Conservation (phyloP, 2,797 vertebrate genomes). For the Chelmon rostratus region DNA sequence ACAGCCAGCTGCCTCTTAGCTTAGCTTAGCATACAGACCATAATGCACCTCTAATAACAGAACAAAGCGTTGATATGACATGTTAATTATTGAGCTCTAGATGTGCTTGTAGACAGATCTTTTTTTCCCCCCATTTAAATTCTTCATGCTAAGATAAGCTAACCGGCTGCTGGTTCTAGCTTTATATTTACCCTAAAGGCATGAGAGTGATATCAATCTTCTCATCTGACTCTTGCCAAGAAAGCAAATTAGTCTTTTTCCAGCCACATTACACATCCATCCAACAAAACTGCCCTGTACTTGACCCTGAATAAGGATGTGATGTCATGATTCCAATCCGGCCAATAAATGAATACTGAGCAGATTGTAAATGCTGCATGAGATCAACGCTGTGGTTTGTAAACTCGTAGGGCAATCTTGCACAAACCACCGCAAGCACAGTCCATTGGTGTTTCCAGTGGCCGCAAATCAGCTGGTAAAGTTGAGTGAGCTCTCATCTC, state of each 20-base stretch:
- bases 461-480: not conserved
- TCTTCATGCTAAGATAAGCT: not conserved
- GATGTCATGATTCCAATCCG: not conserved
- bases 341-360: not conserved
- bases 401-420: not conserved
- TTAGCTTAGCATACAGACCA: not conserved
- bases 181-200: not conserved
- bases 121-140: too few species aligned
- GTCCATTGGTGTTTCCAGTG: conserved; percentile 1
- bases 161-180: not conserved
- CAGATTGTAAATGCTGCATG: conserved; percentile 3
- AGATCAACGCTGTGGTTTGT: not conserved
- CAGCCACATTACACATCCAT: not conserved
- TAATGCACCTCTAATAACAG: too few species aligned
- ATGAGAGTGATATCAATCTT: not conserved
- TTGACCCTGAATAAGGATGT: not conserved
- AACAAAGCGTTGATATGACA: too few species aligned
- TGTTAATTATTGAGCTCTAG: too few species aligned
- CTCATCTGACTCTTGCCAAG: not conserved
- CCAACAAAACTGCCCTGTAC: not conserved
- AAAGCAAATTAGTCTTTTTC: not conserved
- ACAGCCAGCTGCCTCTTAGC: not conserved
- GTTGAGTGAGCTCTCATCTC: not conserved
- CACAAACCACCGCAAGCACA: conserved; percentile 3
- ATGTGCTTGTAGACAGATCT: not conserved